phyloP scores from a whole-genome alignment of 2,113 vertebrate genomes.

The Microcebus tavaratra region DNA sequence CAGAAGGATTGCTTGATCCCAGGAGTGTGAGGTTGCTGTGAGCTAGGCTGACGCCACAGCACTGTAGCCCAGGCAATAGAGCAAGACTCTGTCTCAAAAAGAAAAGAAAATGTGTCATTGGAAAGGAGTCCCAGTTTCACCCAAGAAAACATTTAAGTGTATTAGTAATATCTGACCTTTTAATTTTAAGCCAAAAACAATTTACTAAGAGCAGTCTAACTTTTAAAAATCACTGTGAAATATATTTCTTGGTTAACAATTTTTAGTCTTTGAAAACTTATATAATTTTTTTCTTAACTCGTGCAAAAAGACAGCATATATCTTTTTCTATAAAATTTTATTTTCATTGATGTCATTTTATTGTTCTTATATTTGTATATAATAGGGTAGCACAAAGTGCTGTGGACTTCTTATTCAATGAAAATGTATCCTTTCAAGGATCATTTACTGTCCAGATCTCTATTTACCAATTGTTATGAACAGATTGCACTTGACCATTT shows the following conservation, averaged over 20 bases:
- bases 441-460: conserved; percentile 62
- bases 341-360: conserved; percentile 50
- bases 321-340: conserved; percentile 17
- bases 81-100: no score
- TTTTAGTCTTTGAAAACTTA: background rate
- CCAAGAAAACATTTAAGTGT: conserved; percentile 8
- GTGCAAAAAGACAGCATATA: background rate
- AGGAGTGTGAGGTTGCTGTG: no score
- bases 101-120: background rate
- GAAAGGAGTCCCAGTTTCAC: background rate
- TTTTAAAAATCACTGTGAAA: background rate
- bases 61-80: no score
- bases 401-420: conserved; percentile 5
- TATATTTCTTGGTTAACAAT: conserved; percentile 46
- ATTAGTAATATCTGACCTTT: conserved; percentile 5
- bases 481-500: conserved; percentile 55
- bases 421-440: conserved; percentile 68
- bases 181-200: background rate
- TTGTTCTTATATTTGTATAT: background rate
- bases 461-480: conserved; percentile 40
- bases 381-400: background rate
- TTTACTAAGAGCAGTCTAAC: background rate
- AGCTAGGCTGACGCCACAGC: no score
- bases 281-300: conserved; percentile 20
- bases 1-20: no score